phyloP scores from a whole-genome alignment of 2,113 vertebrate species.

The Tenebrosternarchus preto region DNA sequence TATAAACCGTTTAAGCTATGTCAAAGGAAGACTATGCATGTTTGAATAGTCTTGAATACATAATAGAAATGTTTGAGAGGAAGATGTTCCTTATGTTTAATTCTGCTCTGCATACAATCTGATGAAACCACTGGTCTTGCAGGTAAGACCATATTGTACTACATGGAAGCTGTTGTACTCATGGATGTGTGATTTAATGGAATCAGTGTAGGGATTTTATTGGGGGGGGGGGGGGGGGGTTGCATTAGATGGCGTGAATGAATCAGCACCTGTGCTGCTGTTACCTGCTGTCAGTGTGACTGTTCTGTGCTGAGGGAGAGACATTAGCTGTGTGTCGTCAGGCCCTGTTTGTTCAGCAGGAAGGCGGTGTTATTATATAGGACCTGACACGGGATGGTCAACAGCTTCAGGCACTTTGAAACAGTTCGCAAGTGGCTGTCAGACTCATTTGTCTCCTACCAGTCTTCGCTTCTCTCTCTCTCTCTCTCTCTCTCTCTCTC shows the following conservation, averaged over 20 bases:
- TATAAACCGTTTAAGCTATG: background rate
- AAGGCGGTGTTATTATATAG: constrained; percentile 23
- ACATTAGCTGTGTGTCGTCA: background rate
- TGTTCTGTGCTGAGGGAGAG: background rate
- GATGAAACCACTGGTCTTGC: background rate
- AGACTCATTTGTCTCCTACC: constrained; percentile 70
- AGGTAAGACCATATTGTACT: background rate
- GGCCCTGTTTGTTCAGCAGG: constrained; percentile 5
- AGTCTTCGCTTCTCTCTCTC: constrained; percentile 6
- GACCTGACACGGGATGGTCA: constrained; percentile 28
- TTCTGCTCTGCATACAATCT: background rate
- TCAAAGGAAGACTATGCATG: background rate
- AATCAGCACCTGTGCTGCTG: background rate
- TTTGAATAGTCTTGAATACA: background rate
- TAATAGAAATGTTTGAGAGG: background rate
- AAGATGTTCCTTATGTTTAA: background rate
- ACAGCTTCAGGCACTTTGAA: constrained; percentile 55
- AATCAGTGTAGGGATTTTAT: too few relatives aligned
- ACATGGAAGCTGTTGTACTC: too few relatives aligned
- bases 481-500: background rate
- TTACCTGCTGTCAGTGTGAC: background rate
- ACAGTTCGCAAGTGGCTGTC: constrained; percentile 68
- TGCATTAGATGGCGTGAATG: background rate
- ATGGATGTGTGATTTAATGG: too few relatives aligned
- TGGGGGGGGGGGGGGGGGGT: too few relatives aligned